These are phyloP conservation scores for Cinclus mexicanus DNA, from an alignment of 2,113 vertebrate species.

Conservation along the genomic window DNA sequence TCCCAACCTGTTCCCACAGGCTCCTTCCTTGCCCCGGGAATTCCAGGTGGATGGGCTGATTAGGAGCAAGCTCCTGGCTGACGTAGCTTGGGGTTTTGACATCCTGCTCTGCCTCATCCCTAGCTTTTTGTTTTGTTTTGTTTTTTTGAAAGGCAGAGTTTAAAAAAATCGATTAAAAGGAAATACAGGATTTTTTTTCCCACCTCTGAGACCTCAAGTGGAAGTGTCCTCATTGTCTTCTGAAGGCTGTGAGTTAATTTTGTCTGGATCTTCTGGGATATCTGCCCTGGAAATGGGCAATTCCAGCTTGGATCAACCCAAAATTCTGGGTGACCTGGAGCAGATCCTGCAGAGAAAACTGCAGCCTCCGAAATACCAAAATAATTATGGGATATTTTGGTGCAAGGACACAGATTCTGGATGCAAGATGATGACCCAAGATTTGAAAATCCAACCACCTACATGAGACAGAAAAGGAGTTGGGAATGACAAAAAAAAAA, in stretches of 20 bases:
- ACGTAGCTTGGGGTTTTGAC: background rate
- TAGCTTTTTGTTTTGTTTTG: background rate
- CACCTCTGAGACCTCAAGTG: background rate
- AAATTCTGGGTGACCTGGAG: background rate
- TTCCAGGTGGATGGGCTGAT: background rate
- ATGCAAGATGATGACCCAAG: background rate
- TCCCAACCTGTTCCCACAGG: background rate
- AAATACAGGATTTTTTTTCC: rapidly evolving
- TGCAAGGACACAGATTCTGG: background rate
- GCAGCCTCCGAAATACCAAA: background rate
- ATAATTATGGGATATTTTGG: background rate
- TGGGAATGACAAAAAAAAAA: background rate
- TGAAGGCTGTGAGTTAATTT: background rate
- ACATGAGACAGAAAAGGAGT: background rate
- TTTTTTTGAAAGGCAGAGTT: background rate
- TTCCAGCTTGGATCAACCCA: background rate
- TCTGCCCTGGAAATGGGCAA: background rate
- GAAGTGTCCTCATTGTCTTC: background rate
- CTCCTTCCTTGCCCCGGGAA: background rate
- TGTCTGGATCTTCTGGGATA: background rate
- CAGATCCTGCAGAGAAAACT: background rate
- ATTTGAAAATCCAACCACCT: background rate
- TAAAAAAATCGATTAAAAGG: background rate
- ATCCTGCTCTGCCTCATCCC: background rate
- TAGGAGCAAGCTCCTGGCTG: background rate